Evolutionary conservation across 2,888 invertebrate genomes (phyloP), one percentile per base, ranked within the genome.

Genomic region (Petrolisthes cinctipes): DNA sequence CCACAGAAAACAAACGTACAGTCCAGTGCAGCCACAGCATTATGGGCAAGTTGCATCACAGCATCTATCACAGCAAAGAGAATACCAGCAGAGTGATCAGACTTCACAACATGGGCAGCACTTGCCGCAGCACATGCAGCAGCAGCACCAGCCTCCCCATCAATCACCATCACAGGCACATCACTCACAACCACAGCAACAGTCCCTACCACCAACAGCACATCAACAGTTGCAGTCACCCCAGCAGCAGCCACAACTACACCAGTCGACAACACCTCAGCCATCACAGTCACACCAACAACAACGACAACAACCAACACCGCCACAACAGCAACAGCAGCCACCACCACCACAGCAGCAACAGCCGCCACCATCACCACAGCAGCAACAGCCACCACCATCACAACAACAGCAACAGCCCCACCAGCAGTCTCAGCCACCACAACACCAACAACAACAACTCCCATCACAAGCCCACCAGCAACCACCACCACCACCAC

Each of bases 381-480:
- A 81, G 20, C 78, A 68, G 37, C 76, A 57, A 37, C 81, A 57
- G 5, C 85, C 71, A 37, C 89, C 82, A 23, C 85, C 71, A 17
- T 51, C 66, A 11, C 87, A 73, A 17, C 56, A 73, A 11, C 87
- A 73, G 14, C 87, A 85, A 57, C 82, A 83, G 20, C 75, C 81
- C 37, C 86, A 83, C 4, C 78, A 81, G 6, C 87, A 80, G 7
- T 82, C 75, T 20, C 82, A 83, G 14, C 76, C 57, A 23, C 83
- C 71, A 54, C 54, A 81, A 51, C 83, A 84, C 54, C 85, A 76
- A 4, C 78, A 73, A 5, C 83, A 83, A 6, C 86, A 86, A 17
- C 84, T 81, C 5, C 75, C 66, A 56, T 86, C 84, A 71, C 89
- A 86, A n/a, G 71, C 68, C 37, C 84, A 87, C 76, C 84, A 73